Percentiles rank a stretch among this genome's conserved stretches.
Evolutionary conservation across 2,888 invertebrate genomes (phyloP).

Genomic region (Ornithoptera alexandrae): DNA sequence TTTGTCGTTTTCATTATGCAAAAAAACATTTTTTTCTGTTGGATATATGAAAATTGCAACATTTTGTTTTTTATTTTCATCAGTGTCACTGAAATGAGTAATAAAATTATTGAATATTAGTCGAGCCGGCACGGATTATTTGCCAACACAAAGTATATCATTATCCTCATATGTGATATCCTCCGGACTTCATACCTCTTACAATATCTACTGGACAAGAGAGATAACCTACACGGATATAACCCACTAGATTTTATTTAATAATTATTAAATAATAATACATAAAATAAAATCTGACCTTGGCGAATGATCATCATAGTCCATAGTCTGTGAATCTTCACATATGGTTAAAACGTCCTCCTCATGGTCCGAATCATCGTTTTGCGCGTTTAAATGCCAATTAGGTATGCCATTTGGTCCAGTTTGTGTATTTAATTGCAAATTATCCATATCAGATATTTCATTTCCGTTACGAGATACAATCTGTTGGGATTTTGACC

Average conservation of each 20-base stretch:
- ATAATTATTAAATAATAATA: no score
- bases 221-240: no score
- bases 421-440: neutral
- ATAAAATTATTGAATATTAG: neutral
- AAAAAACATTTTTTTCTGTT: neutral
- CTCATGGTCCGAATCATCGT: conserved; percentile 13
- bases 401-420: neutral
- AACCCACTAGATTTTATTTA: no score
- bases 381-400: neutral
- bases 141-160: no score
- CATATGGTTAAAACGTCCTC: conserved; percentile 22
- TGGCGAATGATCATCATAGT: conserved; percentile 49
- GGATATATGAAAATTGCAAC: neutral
- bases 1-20: neutral
- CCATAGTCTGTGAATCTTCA: conserved; percentile 31
- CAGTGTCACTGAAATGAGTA: neutral
- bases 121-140: no score
- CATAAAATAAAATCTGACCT: conserved; percentile 38
- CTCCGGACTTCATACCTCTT: no score
- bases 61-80: neutral
- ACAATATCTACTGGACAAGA: no score
- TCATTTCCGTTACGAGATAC: neutral
- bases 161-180: no score
- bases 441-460: neutral
- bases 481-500: neutral